Evolutionary conservation across 2,797 vertebrate genomes (phyloP), one percentile per base, ranked within the genome.

Genomic region (Apodemus agrarius): DNA sequence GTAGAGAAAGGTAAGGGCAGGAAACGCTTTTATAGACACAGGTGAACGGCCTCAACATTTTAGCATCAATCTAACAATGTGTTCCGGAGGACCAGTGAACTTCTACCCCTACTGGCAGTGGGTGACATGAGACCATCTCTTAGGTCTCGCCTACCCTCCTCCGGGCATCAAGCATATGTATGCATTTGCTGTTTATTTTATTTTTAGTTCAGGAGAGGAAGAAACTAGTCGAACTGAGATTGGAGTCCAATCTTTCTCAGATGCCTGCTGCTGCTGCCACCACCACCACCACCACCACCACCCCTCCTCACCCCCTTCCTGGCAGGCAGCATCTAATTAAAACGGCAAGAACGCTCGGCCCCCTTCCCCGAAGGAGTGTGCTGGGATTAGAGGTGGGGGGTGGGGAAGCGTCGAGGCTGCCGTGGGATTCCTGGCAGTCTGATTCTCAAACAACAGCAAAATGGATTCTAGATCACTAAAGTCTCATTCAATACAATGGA

Each of bases 401-500:
- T 29, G 81, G 95, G 93, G 94, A 82, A 83, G 80, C 65, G 52
- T 78, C 37, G 46, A 91, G 89, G 79, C 93, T 75, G 80, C 95
- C 37, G 61, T 86, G 92, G 92, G 96, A 92, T 95, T 96, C 95
- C 89, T 91, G 94, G 85, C 43, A 69, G 89, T 95, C 92, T 43
- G 90, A 86, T 96, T 94, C 85, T 97, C 94, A 96, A 92, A 96
- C 93, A 92, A 93, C 72, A 90, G 81, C 96, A 94, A 96, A 98
- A 98, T 98, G 90, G 97, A 97, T 97, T 67, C 82, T 98, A 22
- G 74, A 97, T 84, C 40, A 67, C 96, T 96, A 94, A 97, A 96
- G 96, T 93, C 96, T 96, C 86, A 96, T 97, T 96, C 90, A 91
- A 94, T 93, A 93, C 93, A 96, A 94, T 88, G 95, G 87, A 96